Base-by-base conservation (phyloP, 2,113 vertebrate genomes). In the Nerophis lumbriciformis region DNA sequence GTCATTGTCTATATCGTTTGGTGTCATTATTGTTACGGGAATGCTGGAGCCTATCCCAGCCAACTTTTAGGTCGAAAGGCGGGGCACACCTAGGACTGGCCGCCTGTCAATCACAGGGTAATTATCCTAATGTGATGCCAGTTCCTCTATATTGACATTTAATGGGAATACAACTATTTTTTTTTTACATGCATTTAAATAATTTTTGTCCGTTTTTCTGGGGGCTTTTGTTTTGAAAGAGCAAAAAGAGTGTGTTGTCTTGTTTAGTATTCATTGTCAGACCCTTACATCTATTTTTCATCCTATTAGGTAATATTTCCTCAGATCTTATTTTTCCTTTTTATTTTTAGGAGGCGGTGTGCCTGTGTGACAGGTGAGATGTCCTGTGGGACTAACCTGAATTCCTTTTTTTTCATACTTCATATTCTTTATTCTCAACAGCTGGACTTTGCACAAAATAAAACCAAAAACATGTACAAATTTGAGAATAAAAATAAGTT, bases 281-380 rank as follows among this genome's bases (percentile, higher is more conserved):
- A 42, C 69, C 52, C 67, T 80, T 48, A 79, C 74, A 85, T 87
- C 80, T 83, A 82, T 87, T 84, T 87, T 85, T 80, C 63, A 80
- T 80, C 71, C 64, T 77, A 79, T 84, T 84, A 75, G 68, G 75
- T 88, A 80, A 84, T 83, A 68, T 73, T 86, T 83, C 76, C 78
- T 80, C 59, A 80, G 80, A 82, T 84, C 72, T 79, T 65, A 82
- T 87, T n/a, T 28, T 12, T 36, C 10, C 21, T 45, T 47, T 28
- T 57, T 42, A 6, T 35, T 73, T 79, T 80, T 77, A 65, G 79
- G 63, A 75, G 81, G 78, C 79, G 72, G 81, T 68, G 74, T 72
- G 76, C 69, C 76, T 71, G 62, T 73, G 72, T 82, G 84, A 83
- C 83, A 88, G 83, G 83, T 86, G 84, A 84, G 79, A 81, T 77